A percentile compares a stretch with the other conserved stretches of the same genome.
phyloP scores from a whole-genome alignment of 2,888 invertebrate species.

The Clepsis dumicolana region DNA sequence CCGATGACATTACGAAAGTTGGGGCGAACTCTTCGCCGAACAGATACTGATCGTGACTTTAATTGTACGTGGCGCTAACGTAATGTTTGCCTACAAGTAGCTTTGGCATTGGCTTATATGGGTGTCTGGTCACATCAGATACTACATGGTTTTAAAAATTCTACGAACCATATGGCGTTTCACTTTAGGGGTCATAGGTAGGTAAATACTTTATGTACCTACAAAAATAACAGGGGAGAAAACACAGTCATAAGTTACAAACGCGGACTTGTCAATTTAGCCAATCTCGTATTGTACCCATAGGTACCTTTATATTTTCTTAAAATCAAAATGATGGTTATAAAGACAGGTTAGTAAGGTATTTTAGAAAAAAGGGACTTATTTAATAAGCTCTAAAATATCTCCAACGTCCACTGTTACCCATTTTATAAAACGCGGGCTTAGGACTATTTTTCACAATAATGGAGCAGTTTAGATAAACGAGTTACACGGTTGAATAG shows the following conservation, averaged over 20 bases:
- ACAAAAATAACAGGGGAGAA: too few relatives aligned
- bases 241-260: too few relatives aligned
- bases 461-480: slow-evolving; percentile 44
- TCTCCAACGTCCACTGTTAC: slow-evolving; percentile 17
- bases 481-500: slow-evolving; percentile 42
- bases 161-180: neutral
- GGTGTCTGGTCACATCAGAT: slow-evolving; percentile 22
- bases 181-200: neutral
- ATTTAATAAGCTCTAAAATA: slow-evolving; percentile 5
- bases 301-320: too few relatives aligned
- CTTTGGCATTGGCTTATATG: slow-evolving; percentile 62
- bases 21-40: slow-evolving; percentile 74
- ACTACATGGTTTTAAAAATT: neutral
- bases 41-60: slow-evolving; percentile 82
- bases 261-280: too few relatives aligned
- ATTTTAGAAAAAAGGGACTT: slow-evolving; percentile 6
- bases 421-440: slow-evolving; percentile 37
- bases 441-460: slow-evolving; percentile 41
- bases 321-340: too few relatives aligned
- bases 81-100: slow-evolving; percentile 74
- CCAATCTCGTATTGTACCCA: too few relatives aligned
- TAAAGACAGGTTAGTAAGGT: neutral
- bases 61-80: slow-evolving; percentile 85
- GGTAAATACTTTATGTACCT: too few relatives aligned
- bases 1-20: slow-evolving; percentile 61